Evolutionary conservation across 1,140 invertebrate species (phyloP).

Genomic region (Marisa cornuarietis): DNA sequence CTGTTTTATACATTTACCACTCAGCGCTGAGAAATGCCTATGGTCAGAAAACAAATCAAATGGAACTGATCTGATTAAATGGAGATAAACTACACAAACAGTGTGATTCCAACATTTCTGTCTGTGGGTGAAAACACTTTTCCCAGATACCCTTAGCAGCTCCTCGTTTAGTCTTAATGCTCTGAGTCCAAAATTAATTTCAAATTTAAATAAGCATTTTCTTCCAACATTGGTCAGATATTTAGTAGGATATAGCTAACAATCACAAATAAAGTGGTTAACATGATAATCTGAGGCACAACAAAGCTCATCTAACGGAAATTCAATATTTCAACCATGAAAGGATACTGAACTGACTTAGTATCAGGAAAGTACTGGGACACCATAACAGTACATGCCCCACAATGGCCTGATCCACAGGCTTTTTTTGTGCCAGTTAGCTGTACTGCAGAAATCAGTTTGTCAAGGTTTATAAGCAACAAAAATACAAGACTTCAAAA

Average conservation of each 20-base stretch:
- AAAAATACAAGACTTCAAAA: neutral
- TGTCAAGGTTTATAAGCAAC: neutral
- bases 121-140: no score
- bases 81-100: no score
- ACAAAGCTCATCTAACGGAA: neutral
- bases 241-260: neutral
- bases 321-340: neutral
- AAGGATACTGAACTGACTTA: conserved; percentile 38
- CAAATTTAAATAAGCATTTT: neutral
- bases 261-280: neutral
- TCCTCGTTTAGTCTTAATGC: no score
- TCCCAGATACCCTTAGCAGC: no score
- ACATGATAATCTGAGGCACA: neutral
- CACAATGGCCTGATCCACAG: conserved; percentile 85
- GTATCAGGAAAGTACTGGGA: conserved; percentile 55
- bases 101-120: no score
- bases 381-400: conserved; percentile 80
- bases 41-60: no score
- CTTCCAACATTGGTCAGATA: neutral
- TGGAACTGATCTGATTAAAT: no score
- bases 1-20: no score
- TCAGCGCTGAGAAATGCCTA: no score
- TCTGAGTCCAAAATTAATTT: no score
- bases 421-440: conserved; percentile 80
- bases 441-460: conserved; percentile 36